Conservation (phyloP, 2,113 vertebrate genomes). For the Salvelinus sp. region DNA sequence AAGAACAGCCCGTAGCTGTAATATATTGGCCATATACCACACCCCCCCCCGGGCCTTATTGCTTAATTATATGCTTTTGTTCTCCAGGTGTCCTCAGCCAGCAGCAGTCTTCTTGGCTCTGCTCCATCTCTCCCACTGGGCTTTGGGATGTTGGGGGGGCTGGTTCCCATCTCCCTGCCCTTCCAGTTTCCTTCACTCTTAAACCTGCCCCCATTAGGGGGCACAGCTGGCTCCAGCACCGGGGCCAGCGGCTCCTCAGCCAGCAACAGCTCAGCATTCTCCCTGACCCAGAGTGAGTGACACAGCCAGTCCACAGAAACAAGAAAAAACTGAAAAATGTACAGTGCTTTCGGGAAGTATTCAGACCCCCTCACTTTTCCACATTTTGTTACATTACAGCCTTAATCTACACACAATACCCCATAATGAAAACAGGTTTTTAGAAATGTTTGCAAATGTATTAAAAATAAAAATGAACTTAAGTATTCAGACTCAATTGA, state of each 20-base stretch:
- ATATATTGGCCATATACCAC: too few species aligned
- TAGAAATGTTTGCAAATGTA: too few species aligned
- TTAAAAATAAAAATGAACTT: too few species aligned
- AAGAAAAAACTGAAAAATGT: neutral
- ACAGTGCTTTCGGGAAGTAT: too few species aligned
- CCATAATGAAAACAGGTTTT: too few species aligned
- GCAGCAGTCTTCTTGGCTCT: constrained; percentile 82
- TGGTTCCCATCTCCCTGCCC: constrained; percentile 94
- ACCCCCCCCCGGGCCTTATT: too few species aligned
- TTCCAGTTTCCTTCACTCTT: constrained; percentile 94
- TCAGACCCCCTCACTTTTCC: too few species aligned
- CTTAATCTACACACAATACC: too few species aligned
- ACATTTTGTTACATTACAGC: too few species aligned
- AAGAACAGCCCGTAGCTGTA: too few species aligned
- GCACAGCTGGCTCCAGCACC: constrained; percentile 73
- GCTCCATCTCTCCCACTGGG: constrained; percentile 87
- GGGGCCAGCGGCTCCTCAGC: constrained; percentile 53
- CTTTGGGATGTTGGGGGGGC: constrained; percentile 94
- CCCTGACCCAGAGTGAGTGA: constrained; percentile 76
- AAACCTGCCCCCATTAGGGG: constrained; percentile 82
- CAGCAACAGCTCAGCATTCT: constrained; percentile 69
- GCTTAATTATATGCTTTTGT: constrained; percentile 23
- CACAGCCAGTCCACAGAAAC: neutral
- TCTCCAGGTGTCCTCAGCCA: constrained; percentile 86
- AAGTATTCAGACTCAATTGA: too few species aligned